phyloP scores from a whole-genome alignment of 2,797 vertebrate species.

The Helostoma temminkii region DNA sequence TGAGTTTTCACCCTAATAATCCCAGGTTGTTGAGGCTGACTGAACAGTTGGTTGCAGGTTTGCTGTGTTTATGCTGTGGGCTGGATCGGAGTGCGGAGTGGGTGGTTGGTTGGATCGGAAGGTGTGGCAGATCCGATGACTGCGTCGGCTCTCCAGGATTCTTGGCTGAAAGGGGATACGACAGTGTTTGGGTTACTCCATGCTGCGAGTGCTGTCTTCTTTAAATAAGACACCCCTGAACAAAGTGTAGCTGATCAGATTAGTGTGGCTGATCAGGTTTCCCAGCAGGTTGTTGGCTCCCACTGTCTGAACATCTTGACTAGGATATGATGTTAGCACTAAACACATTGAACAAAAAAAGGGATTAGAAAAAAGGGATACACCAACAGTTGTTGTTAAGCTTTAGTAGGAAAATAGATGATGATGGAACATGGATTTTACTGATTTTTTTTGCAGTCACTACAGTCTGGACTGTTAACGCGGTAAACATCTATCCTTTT shows the following conservation, averaged over 20 bases:
- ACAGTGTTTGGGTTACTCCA: constrained; percentile 80
- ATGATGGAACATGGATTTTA: constrained; percentile 18
- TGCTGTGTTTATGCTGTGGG: constrained; percentile 53
- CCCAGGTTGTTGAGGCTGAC: constrained; percentile 42
- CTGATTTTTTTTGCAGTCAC: constrained; percentile 17
- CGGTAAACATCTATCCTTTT: constrained; percentile 46
- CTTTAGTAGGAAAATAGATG: constrained; percentile 12
- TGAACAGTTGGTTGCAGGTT: constrained; percentile 50
- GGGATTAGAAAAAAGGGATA: constrained; percentile 8
- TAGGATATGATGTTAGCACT: constrained; percentile 42
- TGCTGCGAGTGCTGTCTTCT: constrained; percentile 70
- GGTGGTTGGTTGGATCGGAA: constrained; percentile 12
- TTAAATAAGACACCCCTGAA: constrained; percentile 78
- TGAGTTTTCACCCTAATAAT: constrained; percentile 70
- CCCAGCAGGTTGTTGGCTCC: constrained; percentile 73
- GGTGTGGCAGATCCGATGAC: constrained; percentile 59
- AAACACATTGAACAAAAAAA: constrained; percentile 44
- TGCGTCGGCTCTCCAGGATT: constrained; percentile 56
- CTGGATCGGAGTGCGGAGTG: constrained; percentile 8
- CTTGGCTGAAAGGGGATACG: constrained; percentile 74
- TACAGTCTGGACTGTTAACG: constrained; percentile 12
- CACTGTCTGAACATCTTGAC: constrained; percentile 70
- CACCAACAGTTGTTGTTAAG: constrained; percentile 26
- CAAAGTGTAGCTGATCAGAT: constrained; percentile 80
- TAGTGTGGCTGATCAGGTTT: constrained; percentile 78